phyloP scores from a whole-genome alignment of 1,140 invertebrate genomes.

The Diabrotica virgifera region DNA sequence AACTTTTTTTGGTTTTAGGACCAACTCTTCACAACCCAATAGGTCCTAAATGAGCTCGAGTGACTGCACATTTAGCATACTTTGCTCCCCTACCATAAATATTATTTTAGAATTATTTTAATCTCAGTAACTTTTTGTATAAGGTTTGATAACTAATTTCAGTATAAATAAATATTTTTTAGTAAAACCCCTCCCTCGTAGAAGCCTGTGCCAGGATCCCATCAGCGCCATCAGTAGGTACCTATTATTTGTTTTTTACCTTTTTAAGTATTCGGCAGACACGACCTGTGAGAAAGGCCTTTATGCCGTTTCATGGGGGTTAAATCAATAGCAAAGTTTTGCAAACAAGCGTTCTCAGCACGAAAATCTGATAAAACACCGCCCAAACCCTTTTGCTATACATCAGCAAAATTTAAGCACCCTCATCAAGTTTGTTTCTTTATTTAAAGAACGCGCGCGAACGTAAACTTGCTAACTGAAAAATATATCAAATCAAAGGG shows the following conservation, averaged over 20 bases:
- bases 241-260: background rate
- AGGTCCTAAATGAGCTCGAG: too few species aligned
- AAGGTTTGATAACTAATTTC: too few species aligned
- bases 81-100: too few species aligned
- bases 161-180: too few species aligned
- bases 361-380: constrained; percentile 31
- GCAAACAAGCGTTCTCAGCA: constrained; percentile 31
- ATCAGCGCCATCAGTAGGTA: background rate
- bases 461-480: background rate
- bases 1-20: too few species aligned
- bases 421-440: constrained; percentile 6
- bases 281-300: constrained; percentile 23
- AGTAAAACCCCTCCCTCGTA: too few species aligned
- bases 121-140: too few species aligned
- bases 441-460: constrained; percentile 3
- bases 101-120: too few species aligned
- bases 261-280: background rate
- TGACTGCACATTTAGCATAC: too few species aligned
- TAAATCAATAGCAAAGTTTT: constrained; percentile 28
- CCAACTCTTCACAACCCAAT: too few species aligned
- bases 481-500: background rate
- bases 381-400: constrained; percentile 20
- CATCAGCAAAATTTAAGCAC: constrained; percentile 19
- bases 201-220: background rate
- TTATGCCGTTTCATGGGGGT: constrained; percentile 20